Conservation (phyloP, 2,113 vertebrate genomes). For the Stegostoma tigrinum region DNA sequence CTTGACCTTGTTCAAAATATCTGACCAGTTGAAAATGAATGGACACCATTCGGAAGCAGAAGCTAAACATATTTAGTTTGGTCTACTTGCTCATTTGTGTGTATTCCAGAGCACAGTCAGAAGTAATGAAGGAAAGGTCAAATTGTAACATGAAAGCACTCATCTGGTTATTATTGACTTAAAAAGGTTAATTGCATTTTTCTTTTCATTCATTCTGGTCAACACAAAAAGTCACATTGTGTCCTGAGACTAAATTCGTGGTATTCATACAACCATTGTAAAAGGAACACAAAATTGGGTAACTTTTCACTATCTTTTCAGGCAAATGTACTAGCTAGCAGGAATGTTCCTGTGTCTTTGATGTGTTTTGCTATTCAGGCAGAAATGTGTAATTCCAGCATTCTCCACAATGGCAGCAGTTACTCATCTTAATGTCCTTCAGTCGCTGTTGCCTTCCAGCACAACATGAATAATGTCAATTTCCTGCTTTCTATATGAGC, state of each 20-base stretch:
- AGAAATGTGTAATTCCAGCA: neutral
- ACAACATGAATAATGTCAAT: neutral
- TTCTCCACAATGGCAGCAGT: neutral
- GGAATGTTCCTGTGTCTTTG: neutral
- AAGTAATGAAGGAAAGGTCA: neutral
- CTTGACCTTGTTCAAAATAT: neutral
- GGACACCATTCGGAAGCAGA: neutral
- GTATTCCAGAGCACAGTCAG: neutral
- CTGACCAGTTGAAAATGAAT: neutral
- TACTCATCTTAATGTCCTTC: conserved; percentile 12
- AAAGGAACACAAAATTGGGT: neutral
- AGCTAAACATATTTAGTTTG: neutral
- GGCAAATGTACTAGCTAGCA: neutral
- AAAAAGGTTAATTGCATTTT: conserved; percentile 4
- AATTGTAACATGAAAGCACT: neutral
- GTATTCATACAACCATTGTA: neutral
- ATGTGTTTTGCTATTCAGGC: neutral
- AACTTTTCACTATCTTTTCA: neutral
- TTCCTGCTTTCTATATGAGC: neutral
- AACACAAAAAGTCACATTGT: neutral
- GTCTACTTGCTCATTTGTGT: neutral
- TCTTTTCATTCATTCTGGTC: neutral
- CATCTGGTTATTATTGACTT: neutral
- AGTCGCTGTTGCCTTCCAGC: neutral
- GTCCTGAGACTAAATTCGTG: neutral